A percentile compares a stretch with the other conserved stretches of the same genome.
Evolutionary conservation across 2,113 vertebrate species (phyloP).

Genomic region (Gila orcuttii): DNA sequence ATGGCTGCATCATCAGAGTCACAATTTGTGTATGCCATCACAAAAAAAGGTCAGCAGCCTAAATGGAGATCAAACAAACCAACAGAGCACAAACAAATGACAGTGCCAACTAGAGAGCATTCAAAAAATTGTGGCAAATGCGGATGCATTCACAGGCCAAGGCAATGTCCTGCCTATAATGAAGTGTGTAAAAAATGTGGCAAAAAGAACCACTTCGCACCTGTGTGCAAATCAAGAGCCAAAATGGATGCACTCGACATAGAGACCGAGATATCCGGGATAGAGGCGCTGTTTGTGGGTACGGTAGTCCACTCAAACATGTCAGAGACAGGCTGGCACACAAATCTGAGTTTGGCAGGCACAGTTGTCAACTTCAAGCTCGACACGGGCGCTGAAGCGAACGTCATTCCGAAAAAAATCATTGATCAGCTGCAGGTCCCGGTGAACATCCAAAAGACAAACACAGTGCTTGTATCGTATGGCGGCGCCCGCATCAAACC

Average conservation of each 20-base stretch:
- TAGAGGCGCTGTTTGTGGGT: not conserved
- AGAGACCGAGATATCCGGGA: too few relatives aligned
- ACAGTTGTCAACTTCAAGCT: not conserved
- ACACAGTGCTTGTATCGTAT: constrained; percentile 17
- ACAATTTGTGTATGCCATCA: too few relatives aligned
- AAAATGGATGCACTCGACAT: too few relatives aligned
- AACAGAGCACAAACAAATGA: too few relatives aligned
- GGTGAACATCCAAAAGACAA: not conserved
- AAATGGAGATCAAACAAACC: too few relatives aligned
- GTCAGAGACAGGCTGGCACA: not conserved
- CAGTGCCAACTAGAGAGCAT: too few relatives aligned
- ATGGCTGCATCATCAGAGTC: too few relatives aligned
- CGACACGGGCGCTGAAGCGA: not conserved
- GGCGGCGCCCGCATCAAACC: constrained; percentile 18
- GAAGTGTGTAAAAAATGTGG: too few relatives aligned
- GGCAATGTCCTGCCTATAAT: too few relatives aligned
- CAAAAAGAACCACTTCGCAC: too few relatives aligned
- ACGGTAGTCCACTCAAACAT: not conserved
- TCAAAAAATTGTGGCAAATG: too few relatives aligned
- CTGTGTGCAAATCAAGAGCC: not conserved
- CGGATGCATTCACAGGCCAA: too few relatives aligned
- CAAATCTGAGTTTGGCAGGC: not conserved
- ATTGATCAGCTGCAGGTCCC: not conserved
- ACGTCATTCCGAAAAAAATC: not conserved
- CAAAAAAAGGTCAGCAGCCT: not conserved